Percentiles rank a stretch among this genome's conserved stretches.
Conservation (phyloP, 2,113 vertebrate species). For the Macquaria australasica region DNA sequence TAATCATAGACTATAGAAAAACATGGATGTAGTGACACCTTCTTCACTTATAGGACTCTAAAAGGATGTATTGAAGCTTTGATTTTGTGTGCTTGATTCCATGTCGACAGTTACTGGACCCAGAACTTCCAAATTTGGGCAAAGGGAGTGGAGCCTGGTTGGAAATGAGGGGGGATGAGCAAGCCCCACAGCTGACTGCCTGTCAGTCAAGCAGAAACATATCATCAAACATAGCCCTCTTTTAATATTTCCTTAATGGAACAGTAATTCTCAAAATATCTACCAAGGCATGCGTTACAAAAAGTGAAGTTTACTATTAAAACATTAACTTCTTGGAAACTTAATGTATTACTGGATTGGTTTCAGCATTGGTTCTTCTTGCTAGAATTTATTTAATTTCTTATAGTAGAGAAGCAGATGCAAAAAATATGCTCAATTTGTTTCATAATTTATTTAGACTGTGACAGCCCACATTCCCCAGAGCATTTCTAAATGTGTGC, state of each 20-base stretch:
- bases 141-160: neutral
- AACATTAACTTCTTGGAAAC: neutral
- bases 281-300: neutral
- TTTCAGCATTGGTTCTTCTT: neutral
- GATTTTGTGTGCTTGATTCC: neutral
- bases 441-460: constrained; percentile 51
- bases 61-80: too few species aligned
- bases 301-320: neutral
- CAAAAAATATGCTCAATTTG: constrained; percentile 18
- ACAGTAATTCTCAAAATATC: neutral
- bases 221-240: neutral
- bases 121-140: neutral
- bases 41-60: neutral
- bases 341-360: neutral
- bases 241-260: neutral
- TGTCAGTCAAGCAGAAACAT: neutral
- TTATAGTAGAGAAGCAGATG: neutral
- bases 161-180: neutral
- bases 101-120: neutral
- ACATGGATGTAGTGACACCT: neutral
- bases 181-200: neutral
- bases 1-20: neutral
- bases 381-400: neutral
- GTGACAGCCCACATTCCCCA: constrained; percentile 13
- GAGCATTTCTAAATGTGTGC: constrained; percentile 2